phyloP scores from a whole-genome alignment of 2,797 vertebrate species.

The Phalanger gymnotis region DNA sequence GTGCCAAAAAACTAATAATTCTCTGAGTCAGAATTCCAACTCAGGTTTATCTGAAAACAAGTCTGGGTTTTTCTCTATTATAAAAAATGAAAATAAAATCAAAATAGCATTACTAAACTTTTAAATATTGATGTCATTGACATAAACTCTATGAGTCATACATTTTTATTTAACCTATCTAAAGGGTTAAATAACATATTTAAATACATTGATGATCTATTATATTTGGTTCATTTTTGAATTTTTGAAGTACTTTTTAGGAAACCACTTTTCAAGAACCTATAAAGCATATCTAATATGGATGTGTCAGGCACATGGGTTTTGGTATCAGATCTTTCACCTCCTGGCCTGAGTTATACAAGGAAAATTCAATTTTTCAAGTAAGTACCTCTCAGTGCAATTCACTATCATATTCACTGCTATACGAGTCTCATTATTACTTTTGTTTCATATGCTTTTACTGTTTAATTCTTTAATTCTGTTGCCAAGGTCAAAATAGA shows the following conservation, averaged over 20 bases:
- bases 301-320: background rate
- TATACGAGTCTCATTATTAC: background rate
- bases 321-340: background rate
- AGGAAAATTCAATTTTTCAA: background rate
- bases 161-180: background rate
- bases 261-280: background rate
- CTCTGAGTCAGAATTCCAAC: background rate
- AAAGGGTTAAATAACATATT: background rate
- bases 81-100: background rate
- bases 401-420: background rate
- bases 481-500: background rate
- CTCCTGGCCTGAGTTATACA: background rate
- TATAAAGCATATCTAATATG: background rate
- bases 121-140: background rate
- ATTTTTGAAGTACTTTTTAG: background rate
- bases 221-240: background rate
- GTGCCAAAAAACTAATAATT: background rate
- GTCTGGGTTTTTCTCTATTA: background rate
- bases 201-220: background rate
- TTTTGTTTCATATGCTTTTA: background rate
- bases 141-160: background rate
- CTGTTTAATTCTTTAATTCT: background rate
- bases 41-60: background rate
- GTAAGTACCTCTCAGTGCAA: background rate
- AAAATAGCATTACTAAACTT: background rate